These are phyloP conservation scores for Sceloporus undulatus DNA, from an alignment of 2,113 vertebrate species.

Conservation along the genomic window DNA sequence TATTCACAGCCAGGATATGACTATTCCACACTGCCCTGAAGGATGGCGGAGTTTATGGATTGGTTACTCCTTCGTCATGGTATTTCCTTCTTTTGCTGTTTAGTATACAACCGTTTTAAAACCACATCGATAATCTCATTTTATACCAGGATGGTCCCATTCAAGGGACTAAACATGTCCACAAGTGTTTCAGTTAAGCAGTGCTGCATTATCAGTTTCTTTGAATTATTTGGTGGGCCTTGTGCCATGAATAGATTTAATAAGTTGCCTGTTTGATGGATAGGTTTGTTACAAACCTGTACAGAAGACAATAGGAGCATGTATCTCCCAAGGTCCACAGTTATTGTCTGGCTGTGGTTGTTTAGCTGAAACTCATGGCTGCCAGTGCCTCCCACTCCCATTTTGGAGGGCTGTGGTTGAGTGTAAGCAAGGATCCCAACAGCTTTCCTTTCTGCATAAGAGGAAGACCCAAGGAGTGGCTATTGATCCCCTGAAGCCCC, in stretches of 20 bases:
- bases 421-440: too few species aligned
- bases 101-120: not conserved
- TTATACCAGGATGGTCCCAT: not conserved
- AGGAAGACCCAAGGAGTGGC: too few species aligned
- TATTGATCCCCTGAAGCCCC: too few species aligned
- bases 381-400: not conserved
- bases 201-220: not conserved
- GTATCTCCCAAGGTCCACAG: not conserved
- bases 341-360: not conserved
- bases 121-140: not conserved
- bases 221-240: not conserved
- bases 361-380: not conserved
- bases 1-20: slow-evolving; percentile 93
- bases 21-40: slow-evolving; percentile 91
- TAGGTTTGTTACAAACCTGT: not conserved
- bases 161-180: not conserved
- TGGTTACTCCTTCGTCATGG: slow-evolving; percentile 98
- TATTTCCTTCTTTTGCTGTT: slow-evolving; percentile 65
- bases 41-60: slow-evolving; percentile 99
- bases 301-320: not conserved
- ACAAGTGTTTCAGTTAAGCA: not conserved
- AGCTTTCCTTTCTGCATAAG: too few species aligned
- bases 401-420: not conserved
- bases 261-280: not conserved
- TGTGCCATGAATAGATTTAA: not conserved